These are phyloP conservation scores for Syndactyla subalaris DNA, from an alignment of 2,797 vertebrate genomes.

Conservation along the genomic window DNA sequence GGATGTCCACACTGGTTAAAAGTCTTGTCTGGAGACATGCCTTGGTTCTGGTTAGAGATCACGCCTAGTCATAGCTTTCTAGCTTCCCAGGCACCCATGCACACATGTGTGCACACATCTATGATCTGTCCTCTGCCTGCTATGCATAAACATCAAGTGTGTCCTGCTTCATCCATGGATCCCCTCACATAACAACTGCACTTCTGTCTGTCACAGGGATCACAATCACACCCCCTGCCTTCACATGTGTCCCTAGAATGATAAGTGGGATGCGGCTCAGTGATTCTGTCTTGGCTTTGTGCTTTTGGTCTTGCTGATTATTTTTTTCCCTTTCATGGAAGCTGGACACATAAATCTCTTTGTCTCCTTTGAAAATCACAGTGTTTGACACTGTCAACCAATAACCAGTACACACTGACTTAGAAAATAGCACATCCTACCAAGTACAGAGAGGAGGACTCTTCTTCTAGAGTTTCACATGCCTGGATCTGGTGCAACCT, in stretches of 20 bases:
- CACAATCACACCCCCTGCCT: background rate
- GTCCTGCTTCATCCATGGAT: rapidly evolving
- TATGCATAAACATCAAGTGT: rapidly evolving
- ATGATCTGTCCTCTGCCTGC: background rate
- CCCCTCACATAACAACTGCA: rapidly evolving
- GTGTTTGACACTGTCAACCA: background rate
- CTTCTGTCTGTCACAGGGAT: background rate
- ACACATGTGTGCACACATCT: background rate
- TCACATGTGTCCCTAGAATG: background rate
- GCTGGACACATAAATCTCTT: background rate
- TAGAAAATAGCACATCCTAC: background rate
- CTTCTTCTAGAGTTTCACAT: background rate
- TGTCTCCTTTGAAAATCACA: background rate
- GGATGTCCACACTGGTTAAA: background rate
- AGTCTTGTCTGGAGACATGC: background rate
- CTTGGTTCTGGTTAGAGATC: background rate
- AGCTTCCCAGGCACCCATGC: rapidly evolving
- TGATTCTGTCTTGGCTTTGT: background rate
- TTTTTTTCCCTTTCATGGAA: background rate
- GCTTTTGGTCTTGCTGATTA: background rate
- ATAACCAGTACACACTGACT: background rate
- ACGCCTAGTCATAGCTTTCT: background rate
- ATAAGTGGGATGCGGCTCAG: background rate
- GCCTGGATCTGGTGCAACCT: background rate
- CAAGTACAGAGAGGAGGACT: background rate